Base-by-base conservation (phyloP, 2,888 invertebrate genomes). In the Heliconius aoede region DNA sequence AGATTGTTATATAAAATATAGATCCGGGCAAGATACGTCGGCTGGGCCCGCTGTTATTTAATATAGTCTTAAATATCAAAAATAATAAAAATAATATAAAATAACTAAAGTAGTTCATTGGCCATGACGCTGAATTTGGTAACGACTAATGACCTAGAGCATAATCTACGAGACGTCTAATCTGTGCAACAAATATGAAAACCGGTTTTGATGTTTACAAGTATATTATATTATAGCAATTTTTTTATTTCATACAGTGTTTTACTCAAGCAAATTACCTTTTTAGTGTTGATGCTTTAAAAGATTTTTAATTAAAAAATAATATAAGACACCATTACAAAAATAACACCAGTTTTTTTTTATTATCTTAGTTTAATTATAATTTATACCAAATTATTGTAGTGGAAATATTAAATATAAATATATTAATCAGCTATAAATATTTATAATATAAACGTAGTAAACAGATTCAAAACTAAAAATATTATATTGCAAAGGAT, bases 121-220 rank as follows among this genome's bases (percentile, higher is more conserved):
- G 24, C 73, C 73, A 73, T 62, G 60, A 62, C 36, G 24, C 55
- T 24, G 26, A 28, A 60, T 30, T n/a, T 64, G 73, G 62, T 73
- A 73, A 64, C 51, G 51, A 51, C 24, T 64, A 51, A 64, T 64
- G 62, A 73, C 73, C 62, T 73, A 30, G 73, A 73, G 36, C 60
- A 26, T 36, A 60, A 58, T 5, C 13, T 65, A 36, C 24, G 32
- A 24, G 30, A 55, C 30, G 51, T 55, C 55, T 55, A 69, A 55
- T 55, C 18, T 55, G 30, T 55, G 51, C 55, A 32, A 55, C 55
- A 55, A 69, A 51, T 8, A 32, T n/a, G n/a, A n/a, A 32, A 55
- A 69, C 30, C 24, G 55, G 30, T 55, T 69, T 69, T 68, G 15
- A 51, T 46, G 26, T 36, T 21, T n/a, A 36, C 3, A 46, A 46